Percentiles rank a stretch among this genome's conserved stretches.
These are phyloP conservation scores for Zygogramma bicolorata DNA, from an alignment of 2,888 invertebrate species.

Conservation along the genomic window DNA sequence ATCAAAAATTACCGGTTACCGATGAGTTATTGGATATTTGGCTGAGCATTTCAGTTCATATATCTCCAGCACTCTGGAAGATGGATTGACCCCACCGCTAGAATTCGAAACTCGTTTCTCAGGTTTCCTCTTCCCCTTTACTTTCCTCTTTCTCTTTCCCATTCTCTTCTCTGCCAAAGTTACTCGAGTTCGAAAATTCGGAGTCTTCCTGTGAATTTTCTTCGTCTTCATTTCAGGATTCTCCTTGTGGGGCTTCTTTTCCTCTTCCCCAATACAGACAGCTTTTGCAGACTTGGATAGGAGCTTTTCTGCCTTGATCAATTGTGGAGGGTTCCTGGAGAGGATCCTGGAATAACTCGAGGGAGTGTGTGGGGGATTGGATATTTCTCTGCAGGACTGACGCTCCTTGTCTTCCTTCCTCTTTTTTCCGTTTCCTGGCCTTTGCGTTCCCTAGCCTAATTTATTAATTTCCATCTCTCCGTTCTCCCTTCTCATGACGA, in stretches of 20 bases:
- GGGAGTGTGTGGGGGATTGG: slow-evolving; percentile 65
- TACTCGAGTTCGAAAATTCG: slow-evolving; percentile 63
- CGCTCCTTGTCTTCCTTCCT: slow-evolving; percentile 62
- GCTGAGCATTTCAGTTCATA: no score
- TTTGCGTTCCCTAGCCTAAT: slow-evolving; percentile 48
- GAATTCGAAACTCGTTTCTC: slow-evolving; percentile 69
- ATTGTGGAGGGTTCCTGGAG: slow-evolving; percentile 89
- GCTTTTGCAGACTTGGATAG: slow-evolving; percentile 66
- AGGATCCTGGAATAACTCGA: slow-evolving; percentile 78
- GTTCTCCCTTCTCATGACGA: slow-evolving; percentile 51
- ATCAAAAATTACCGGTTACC: no score
- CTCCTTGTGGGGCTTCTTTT: slow-evolving; percentile 66
- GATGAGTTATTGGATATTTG: no score
- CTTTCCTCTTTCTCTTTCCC: slow-evolving; percentile 59
- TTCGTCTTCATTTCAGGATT: slow-evolving; percentile 59
- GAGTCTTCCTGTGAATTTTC: slow-evolving; percentile 61
- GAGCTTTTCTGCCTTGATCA: slow-evolving; percentile 78
- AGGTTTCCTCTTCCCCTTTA: slow-evolving; percentile 59
- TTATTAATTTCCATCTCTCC: slow-evolving; percentile 46
- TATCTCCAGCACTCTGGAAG: slow-evolving; percentile 65
- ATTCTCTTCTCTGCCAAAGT: slow-evolving; percentile 62
- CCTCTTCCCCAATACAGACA: slow-evolving; percentile 63
- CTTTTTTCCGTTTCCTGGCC: slow-evolving; percentile 57
- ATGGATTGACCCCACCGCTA: slow-evolving; percentile 66
- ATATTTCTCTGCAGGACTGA: slow-evolving; percentile 58